Conservation (phyloP, 2,888 invertebrate genomes). For the Drosophila tanythrix region DNA sequence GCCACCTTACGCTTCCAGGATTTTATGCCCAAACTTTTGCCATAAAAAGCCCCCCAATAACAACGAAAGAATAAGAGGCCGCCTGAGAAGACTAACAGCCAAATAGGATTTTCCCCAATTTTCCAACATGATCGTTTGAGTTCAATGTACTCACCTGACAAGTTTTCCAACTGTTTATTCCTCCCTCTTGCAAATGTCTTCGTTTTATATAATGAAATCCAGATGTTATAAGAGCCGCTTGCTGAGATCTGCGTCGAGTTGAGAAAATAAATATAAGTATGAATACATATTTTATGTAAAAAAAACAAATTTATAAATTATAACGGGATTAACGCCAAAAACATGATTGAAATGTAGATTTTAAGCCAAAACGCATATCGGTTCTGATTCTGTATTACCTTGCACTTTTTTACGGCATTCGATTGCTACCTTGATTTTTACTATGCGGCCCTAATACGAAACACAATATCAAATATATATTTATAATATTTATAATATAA, state of each 20-base stretch:
- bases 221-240: not conserved
- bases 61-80: not conserved
- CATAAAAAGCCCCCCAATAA: slow-evolving; percentile 30
- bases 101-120: not conserved
- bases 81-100: not conserved
- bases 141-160: slow-evolving; percentile 34
- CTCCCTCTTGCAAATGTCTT: not conserved
- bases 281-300: too few species aligned
- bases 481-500: too few species aligned
- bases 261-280: not conserved
- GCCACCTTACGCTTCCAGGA: slow-evolving; percentile 32
- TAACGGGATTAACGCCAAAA: not conserved
- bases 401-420: too few species aligned
- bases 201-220: not conserved
- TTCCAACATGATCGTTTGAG: not conserved
- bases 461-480: too few species aligned
- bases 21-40: slow-evolving; percentile 57
- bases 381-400: not conserved
- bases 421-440: too few species aligned
- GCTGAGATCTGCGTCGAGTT: not conserved
- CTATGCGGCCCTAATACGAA: not conserved
- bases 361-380: not conserved
- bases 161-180: not conserved
- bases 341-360: not conserved
- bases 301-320: too few species aligned